These are phyloP conservation scores for Drosophila aldrichi DNA, from an alignment of 2,888 invertebrate genomes.

Conservation along the genomic window DNA sequence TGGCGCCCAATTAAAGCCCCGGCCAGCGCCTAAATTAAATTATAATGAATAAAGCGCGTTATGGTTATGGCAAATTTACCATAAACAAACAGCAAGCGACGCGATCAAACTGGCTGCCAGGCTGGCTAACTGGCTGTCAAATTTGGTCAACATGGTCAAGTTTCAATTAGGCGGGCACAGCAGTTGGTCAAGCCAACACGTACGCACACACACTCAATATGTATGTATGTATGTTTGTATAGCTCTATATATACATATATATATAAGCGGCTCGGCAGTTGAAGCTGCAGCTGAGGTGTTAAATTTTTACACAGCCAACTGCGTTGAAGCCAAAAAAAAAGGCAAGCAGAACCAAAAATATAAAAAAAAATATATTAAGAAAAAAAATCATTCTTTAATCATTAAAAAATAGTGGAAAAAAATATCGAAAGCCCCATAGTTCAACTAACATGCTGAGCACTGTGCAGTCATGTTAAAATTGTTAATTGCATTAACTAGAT, in stretches of 20 bases:
- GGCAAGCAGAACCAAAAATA: not conserved
- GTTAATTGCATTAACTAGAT: slow-evolving; percentile 84
- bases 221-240: not conserved
- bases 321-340: slow-evolving; percentile 54
- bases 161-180: slow-evolving; percentile 74
- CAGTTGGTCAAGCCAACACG: slow-evolving; percentile 59
- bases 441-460: slow-evolving; percentile 61
- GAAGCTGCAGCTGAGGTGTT: slow-evolving; percentile 77
- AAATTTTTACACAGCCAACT: slow-evolving; percentile 80
- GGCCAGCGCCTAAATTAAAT: slow-evolving; percentile 77
- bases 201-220: slow-evolving; percentile 27
- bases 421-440: not conserved
- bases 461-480: slow-evolving; percentile 81
- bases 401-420: slow-evolving; percentile 13
- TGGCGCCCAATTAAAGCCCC: slow-evolving; percentile 75
- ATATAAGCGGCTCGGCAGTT: slow-evolving; percentile 51
- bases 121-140: slow-evolving; percentile 48
- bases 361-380: not conserved
- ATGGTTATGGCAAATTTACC: slow-evolving; percentile 83
- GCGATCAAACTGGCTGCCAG: slow-evolving; percentile 24
- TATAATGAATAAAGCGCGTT: slow-evolving; percentile 78
- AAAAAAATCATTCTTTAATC: slow-evolving; percentile 41
- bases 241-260: not conserved
- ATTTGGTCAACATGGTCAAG: slow-evolving; percentile 81
- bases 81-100: slow-evolving; percentile 68